phyloP scores from a whole-genome alignment of 2,797 vertebrate genomes.

The Masticophis lateralis region DNA sequence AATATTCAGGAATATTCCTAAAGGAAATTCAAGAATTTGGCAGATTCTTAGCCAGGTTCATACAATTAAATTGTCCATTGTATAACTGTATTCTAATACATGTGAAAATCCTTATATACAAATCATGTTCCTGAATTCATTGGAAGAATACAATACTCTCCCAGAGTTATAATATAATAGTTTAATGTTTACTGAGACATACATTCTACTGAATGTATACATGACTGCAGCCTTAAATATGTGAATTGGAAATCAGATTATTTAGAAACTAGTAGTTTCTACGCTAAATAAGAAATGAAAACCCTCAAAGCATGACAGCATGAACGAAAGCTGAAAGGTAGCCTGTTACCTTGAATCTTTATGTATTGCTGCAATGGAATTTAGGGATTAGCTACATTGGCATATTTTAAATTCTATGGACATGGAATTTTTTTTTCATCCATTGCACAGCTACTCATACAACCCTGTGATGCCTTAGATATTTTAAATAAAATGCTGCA shows the following conservation, averaged over 20 bases:
- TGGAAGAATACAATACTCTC: background rate
- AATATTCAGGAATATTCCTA: background rate
- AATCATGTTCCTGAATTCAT: background rate
- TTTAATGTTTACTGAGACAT: background rate
- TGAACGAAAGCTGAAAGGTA: conserved; percentile 24
- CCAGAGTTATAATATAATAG: background rate
- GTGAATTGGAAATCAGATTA: background rate
- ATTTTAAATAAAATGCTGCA: conserved; percentile 37
- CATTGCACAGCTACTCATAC: conserved; percentile 61
- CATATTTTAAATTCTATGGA: conserved; percentile 42
- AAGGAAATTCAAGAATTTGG: background rate
- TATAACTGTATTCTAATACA: background rate
- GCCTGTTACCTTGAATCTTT: conserved; percentile 32
- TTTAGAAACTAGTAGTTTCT: conserved; percentile 36
- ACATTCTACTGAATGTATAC: background rate
- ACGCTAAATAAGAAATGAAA: conserved; percentile 8
- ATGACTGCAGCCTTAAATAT: background rate
- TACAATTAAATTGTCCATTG: background rate
- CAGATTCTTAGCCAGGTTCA: background rate
- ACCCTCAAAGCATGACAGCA: conserved; percentile 8
- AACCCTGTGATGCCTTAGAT: conserved; percentile 71
- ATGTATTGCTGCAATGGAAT: conserved; percentile 26
- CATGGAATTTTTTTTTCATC: conserved; percentile 34
- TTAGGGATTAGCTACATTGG: conserved; percentile 20
- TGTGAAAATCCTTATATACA: background rate